Evolutionary conservation across 2,113 vertebrate genomes (phyloP), one percentile per base, ranked within the genome.

Genomic region (Centropristis striata): DNA sequence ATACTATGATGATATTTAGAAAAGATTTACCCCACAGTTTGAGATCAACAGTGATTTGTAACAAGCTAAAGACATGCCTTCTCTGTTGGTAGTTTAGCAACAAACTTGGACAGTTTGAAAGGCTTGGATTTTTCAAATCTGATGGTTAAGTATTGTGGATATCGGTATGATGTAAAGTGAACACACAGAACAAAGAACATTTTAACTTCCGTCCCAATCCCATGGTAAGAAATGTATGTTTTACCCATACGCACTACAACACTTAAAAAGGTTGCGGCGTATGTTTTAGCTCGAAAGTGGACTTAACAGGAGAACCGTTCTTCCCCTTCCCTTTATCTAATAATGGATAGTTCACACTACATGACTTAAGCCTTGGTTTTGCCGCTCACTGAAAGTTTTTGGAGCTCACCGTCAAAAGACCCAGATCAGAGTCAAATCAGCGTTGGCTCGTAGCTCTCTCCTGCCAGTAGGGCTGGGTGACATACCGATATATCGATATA

Each of bases 1-100:
- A 86, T 21, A 44, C 80, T 90, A 76, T 3, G 39, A 73, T 71
- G 47, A 75, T 66, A 84, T 14, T 7, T 1, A 23, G 21, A 81
- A 32, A 15, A 16, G 23, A 16, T 54, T 55, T 66, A 23, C 21
- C n/a, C 21, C 32, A 23, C 61, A 67, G 21, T 18, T 16, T 68
- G 16, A 51, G 10, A 54, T 39, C 41, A 49, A 44, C 11, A 64
- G 37, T 8, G 44, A 49, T 27, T 11, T 74, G 14, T 36, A 13
- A 55, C 32, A 25, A 46, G 78, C 8, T 15, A 50, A 39, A 9
- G 8, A 32, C 41, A n/a, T 13, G 37, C 36, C 32, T 58, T 37
- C 47, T 32, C 23, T 46, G 23, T 5, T 63, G 8, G 20, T 13
- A 44, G 32, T 18, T 64, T 14, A 20, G 21, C 7, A 12, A 15